These are phyloP conservation scores for Halocynthia roretzi DNA, from an alignment of 23 tunicate genomes.

Conservation along the genomic window DNA sequence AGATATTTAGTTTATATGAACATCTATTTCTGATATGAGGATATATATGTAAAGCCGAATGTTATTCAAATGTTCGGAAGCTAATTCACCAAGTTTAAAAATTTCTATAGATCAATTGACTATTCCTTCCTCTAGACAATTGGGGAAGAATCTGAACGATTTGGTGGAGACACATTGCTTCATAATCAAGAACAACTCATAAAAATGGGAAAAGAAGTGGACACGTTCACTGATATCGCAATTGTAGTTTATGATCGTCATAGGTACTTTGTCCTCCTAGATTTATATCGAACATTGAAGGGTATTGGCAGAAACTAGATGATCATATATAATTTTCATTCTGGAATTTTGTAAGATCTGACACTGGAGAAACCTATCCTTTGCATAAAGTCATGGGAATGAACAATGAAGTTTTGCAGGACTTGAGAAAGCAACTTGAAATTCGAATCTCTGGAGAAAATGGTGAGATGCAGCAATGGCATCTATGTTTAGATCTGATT, in stretches of 20 bases:
- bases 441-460: conserved; percentile 79
- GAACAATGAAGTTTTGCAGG: conserved; percentile 33
- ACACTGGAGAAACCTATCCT: conserved; percentile 47
- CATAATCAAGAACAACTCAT: conserved; percentile 49
- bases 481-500: background rate
- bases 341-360: conserved; percentile 22
- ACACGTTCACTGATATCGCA: conserved; percentile 61
- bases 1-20: too few species aligned
- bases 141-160: conserved; percentile 60
- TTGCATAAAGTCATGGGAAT: conserved; percentile 39
- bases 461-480: conserved; percentile 20
- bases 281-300: background rate
- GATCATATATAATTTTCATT: background rate
- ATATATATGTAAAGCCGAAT: too few species aligned
- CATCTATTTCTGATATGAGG: too few species aligned
- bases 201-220: conserved; percentile 42
- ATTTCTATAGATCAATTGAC: background rate
- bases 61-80: too few species aligned
- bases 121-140: conserved; percentile 27
- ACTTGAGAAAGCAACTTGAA: conserved; percentile 55
- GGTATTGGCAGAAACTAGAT: background rate
- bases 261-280: conserved; percentile 13
- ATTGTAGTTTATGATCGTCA: conserved; percentile 51
- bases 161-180: conserved; percentile 59
- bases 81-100: too few species aligned